Conservation (phyloP, 2,797 vertebrate genomes). For the Lepus townsendii region DNA sequence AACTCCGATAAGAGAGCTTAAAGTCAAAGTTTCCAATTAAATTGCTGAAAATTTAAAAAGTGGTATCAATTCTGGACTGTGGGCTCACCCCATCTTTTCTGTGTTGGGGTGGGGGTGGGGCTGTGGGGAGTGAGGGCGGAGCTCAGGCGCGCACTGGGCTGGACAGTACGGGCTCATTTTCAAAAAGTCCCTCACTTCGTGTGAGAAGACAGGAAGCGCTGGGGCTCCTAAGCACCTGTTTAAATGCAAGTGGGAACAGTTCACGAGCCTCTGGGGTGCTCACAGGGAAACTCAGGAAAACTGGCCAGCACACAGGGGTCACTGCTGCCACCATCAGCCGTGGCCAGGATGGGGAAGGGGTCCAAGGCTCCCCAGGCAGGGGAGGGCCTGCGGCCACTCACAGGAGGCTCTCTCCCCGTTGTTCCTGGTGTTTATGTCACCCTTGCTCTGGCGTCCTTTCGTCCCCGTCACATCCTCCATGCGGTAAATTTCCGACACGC, state of each 20-base stretch:
- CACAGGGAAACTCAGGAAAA: not conserved
- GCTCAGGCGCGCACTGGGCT: conserved; percentile 36
- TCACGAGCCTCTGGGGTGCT: not conserved
- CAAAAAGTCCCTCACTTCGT: conserved; percentile 14
- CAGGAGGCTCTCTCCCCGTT: conserved; percentile 98
- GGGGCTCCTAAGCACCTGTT: conserved; percentile 45
- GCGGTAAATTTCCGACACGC: conserved; percentile 96
- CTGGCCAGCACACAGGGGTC: too few species aligned
- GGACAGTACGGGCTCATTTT: conserved; percentile 18
- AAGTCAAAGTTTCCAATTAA: not conserved
- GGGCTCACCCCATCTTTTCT: conserved; percentile 75
- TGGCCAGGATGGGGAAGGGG: too few species aligned
- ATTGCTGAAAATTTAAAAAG: not conserved
- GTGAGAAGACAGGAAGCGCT: not conserved
- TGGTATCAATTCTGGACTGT: conserved; percentile 46
- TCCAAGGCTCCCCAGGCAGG: too few species aligned
- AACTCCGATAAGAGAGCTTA: not conserved
- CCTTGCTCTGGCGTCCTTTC: conserved; percentile 91
- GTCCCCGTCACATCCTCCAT: conserved; percentile 97
- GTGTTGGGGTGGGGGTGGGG: not conserved
- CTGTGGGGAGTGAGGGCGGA: conserved; percentile 51
- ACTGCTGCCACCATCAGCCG: too few species aligned
- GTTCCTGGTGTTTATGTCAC: conserved; percentile 95
- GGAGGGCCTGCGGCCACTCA: conserved; percentile 87
- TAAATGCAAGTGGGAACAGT: not conserved